These are phyloP conservation scores for Mesitornis unicolor DNA, from an alignment of 2,113 vertebrate genomes.

Conservation along the genomic window DNA sequence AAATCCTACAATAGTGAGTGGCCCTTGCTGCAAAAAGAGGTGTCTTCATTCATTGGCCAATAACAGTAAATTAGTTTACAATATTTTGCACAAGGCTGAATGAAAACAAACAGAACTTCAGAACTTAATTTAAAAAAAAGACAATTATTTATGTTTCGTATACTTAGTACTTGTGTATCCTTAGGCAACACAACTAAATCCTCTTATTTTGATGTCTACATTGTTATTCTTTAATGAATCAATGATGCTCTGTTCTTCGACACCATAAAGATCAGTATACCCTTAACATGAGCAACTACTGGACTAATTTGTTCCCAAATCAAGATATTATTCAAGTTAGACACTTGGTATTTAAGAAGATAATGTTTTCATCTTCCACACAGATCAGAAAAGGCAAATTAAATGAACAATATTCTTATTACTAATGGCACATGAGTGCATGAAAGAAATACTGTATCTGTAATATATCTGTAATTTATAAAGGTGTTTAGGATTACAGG, in stretches of 20 bases:
- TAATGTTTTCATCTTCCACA: background rate
- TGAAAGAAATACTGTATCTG: background rate
- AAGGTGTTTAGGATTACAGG: background rate
- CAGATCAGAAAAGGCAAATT: background rate
- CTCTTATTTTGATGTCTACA: background rate
- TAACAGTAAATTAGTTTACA: background rate
- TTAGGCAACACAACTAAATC: background rate
- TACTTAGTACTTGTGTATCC: background rate
- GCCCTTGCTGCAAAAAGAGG: background rate
- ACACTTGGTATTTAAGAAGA: background rate
- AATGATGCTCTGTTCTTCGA: background rate
- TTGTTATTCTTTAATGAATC: background rate
- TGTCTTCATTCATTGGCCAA: background rate
- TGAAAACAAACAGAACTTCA: background rate
- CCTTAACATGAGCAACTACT: background rate
- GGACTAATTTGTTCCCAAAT: background rate
- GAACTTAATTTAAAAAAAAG: background rate
- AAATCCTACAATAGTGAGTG: background rate
- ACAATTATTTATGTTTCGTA: background rate
- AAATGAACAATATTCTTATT: background rate
- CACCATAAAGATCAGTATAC: background rate
- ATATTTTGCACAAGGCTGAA: background rate
- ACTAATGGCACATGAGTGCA: background rate
- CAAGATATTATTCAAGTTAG: background rate
- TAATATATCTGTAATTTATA: background rate